Conservation (phyloP, 2,113 vertebrate species). For the Datnioides undecimradiatus region DNA sequence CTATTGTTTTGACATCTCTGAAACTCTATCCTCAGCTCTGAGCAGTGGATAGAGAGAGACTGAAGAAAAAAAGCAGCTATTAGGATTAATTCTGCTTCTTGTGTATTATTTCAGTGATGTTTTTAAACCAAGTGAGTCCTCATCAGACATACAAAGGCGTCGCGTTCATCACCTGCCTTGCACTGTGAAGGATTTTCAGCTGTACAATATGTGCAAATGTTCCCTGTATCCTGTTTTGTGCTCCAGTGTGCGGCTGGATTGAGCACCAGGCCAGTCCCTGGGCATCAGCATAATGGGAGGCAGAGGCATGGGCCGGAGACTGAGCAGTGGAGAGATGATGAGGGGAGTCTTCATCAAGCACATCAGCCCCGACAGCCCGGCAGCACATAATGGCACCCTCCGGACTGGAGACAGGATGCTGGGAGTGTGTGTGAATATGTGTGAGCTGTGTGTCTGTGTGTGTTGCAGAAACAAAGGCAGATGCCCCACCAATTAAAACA, state of each 20-base stretch:
- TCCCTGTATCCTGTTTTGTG: slow-evolving; percentile 20
- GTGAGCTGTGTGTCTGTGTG: slow-evolving; percentile 10
- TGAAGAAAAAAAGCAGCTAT: not conserved
- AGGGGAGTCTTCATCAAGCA: slow-evolving; percentile 98
- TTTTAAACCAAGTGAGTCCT: slow-evolving; percentile 30
- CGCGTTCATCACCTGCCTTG: slow-evolving; percentile 22
- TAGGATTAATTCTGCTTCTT: slow-evolving; percentile 50
- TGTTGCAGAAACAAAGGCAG: too few relatives aligned
- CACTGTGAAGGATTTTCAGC: slow-evolving; percentile 16
- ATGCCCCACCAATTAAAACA: too few relatives aligned
- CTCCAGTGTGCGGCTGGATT: slow-evolving; percentile 89
- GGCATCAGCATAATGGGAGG: slow-evolving; percentile 98
- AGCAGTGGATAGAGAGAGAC: slow-evolving; percentile 23
- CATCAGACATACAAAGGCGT: slow-evolving; percentile 13
- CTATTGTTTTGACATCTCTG: slow-evolving; percentile 67
- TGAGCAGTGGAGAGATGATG: slow-evolving; percentile 95
- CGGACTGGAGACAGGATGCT: slow-evolving; percentile 94
- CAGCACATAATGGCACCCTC: slow-evolving; percentile 90
- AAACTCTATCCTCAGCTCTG: slow-evolving; percentile 44
- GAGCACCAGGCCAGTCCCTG: slow-evolving; percentile 91
- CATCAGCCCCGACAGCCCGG: slow-evolving; percentile 93
- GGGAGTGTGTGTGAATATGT: slow-evolving; percentile 89
- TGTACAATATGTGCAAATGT: slow-evolving; percentile 13
- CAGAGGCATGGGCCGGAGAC: slow-evolving; percentile 94
- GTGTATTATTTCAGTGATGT: slow-evolving; percentile 36